These are phyloP conservation scores for Neoniphon sammara DNA, from an alignment of 2,797 vertebrate species.

Conservation along the genomic window DNA sequence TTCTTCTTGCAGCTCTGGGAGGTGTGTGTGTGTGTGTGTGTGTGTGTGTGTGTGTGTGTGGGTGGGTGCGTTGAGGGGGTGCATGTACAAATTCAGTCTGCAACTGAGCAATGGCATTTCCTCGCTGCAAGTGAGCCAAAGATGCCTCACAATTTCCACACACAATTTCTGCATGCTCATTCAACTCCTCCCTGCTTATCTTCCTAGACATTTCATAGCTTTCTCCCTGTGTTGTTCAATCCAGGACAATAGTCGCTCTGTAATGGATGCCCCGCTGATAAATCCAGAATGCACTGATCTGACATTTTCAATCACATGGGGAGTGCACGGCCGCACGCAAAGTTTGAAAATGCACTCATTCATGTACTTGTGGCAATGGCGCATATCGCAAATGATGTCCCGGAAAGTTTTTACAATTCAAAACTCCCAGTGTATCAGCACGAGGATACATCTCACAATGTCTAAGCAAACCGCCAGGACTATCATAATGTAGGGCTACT, in stretches of 20 bases:
- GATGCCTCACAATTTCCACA: slow-evolving; percentile 51
- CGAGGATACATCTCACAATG: slow-evolving; percentile 27
- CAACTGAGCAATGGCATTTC: slow-evolving; percentile 46
- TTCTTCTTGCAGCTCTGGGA: neutral
- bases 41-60: neutral
- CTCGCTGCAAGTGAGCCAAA: slow-evolving; percentile 55
- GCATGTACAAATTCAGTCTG: slow-evolving; percentile 34
- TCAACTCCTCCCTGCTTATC: neutral
- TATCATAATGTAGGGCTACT: neutral
- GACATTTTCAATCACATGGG: slow-evolving; percentile 71
- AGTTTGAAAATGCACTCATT: slow-evolving; percentile 43
- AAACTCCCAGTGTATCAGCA: neutral
- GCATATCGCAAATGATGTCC: slow-evolving; percentile 15
- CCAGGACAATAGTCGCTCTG: neutral
- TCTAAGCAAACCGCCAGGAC: slow-evolving; percentile 25
- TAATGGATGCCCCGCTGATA: slow-evolving; percentile 26
- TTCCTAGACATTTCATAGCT: neutral
- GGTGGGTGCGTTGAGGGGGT: too few species aligned
- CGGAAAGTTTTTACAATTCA: slow-evolving; percentile 3
- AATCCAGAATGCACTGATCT: slow-evolving; percentile 51
- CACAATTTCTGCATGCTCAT: neutral
- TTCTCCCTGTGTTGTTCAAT: too few species aligned
- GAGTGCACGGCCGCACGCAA: slow-evolving; percentile 48
- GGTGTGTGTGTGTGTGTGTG: neutral
- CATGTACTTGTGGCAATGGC: slow-evolving; percentile 46